phyloP scores from a whole-genome alignment of 2,113 vertebrate species.

The Callipepla squamata region DNA sequence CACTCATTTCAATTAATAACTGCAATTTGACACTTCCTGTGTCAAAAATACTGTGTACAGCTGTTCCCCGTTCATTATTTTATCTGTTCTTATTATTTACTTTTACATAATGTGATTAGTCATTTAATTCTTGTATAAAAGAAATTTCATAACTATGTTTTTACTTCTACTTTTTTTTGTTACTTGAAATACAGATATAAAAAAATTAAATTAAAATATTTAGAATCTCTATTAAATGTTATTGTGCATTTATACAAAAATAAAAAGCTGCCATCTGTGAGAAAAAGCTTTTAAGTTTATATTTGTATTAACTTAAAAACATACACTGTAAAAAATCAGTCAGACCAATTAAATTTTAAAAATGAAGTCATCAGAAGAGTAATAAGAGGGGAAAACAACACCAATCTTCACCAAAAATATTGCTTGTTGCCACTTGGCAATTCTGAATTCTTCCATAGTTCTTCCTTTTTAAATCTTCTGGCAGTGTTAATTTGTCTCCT shows the following conservation, averaged over 20 bases:
- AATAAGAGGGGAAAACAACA: neutral
- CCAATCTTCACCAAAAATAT: neutral
- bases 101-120: neutral
- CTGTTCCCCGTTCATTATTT: neutral
- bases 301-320: neutral
- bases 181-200: neutral
- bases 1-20: neutral
- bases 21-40: neutral
- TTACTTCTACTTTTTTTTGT: no score
- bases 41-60: neutral
- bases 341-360: constrained; percentile 1
- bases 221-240: neutral
- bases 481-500: neutral
- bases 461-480: neutral
- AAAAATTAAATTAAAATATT: neutral
- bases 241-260: neutral
- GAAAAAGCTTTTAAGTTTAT: neutral
- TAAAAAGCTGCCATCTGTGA: neutral
- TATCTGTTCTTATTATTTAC: neutral
- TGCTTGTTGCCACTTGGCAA: neutral
- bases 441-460: neutral
- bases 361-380: neutral
- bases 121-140: neutral
- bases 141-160: neutral
- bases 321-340: neutral